Base-by-base conservation (phyloP, 92 coral and sea anemone genomes). In the Blastomussa wellsi region DNA sequence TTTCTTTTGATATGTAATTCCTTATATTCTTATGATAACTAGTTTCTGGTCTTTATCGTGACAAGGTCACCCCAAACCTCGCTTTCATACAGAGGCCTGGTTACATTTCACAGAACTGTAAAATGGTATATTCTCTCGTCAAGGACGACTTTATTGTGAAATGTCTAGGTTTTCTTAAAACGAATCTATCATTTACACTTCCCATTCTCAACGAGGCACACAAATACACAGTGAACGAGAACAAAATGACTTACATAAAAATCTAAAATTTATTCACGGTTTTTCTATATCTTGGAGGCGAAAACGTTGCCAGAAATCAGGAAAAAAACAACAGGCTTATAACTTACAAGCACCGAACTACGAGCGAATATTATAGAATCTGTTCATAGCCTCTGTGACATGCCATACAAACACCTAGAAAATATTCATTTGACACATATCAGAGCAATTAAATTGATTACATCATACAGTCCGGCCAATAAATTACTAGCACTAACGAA, bases 241-340 rank as follows among this genome's bases (percentile, higher is more conserved):
- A 5, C 57, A 20, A 32, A 47, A 13, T 42, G 15, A 13, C 32
- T 73, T 57, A 41, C 64, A 83, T 83, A 83, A 83, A 83, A 83
- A 59, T 73, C 80, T 83, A 83, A 83, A 74, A 83, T 83, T 83
- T 83, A 83, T 83, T 83, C 81, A 74, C 12, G 60, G 68, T 82
- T 74, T 74, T 74, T 52, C 87, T 83, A 22, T 19, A 81, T 82
- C 49, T 72, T 64, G 73, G 44, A 42, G 87, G 80, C 80, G 33
- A 37, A 60, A 83, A 35, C 44, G 81, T n/a, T n/a, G n/a, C 74
- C 81, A 74, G 87, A 74, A 83, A 83, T 74, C 74, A 83, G 80
- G 47, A 75, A 74, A 60, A 65, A 83, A 42, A 36, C 57, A 62
- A 79, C n/a, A n/a, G n/a, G 71, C 79, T 29, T 57, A 42, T 59